Evolutionary conservation across 2,113 vertebrate species (phyloP).

Genomic region (Nannobrachium achirus): DNA sequence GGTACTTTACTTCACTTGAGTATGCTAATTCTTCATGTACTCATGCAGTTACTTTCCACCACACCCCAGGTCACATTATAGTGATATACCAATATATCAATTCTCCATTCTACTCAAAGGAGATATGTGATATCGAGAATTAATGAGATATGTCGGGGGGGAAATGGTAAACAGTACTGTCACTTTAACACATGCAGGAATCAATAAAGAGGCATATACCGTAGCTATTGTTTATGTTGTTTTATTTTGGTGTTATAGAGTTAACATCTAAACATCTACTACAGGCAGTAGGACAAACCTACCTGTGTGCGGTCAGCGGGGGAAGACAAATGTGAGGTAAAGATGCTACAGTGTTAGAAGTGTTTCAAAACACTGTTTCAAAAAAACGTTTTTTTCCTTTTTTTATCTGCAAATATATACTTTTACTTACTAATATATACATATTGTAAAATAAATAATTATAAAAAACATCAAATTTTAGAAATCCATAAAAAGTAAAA

Average conservation of each 20-base stretch:
- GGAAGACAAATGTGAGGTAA: slow-evolving; percentile 84
- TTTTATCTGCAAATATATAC: slow-evolving; percentile 88
- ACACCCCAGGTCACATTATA: too few species aligned
- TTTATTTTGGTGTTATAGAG: slow-evolving; percentile 87
- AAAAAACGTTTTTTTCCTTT: slow-evolving; percentile 52
- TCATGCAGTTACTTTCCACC: too few species aligned
- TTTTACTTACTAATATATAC: slow-evolving; percentile 90
- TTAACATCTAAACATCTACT: slow-evolving; percentile 87
- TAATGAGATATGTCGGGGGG: too few species aligned
- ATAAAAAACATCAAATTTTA: slow-evolving; percentile 86
- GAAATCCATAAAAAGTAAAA: slow-evolving; percentile 76
- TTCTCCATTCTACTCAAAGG: too few species aligned
- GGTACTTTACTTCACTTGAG: too few species aligned
- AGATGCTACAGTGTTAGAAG: slow-evolving; percentile 82
- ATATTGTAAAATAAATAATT: slow-evolving; percentile 93
- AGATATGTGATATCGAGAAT: too few species aligned
- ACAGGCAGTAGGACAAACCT: slow-evolving; percentile 76
- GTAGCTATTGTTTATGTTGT: slow-evolving; percentile 49
- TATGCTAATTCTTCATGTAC: too few species aligned
- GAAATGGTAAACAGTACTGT: too few species aligned
- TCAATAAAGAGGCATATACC: background rate
- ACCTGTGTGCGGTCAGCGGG: slow-evolving; percentile 84
- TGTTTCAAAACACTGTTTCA: slow-evolving; percentile 79
- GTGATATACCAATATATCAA: too few species aligned
- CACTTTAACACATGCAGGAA: background rate